Evolutionary conservation across 1,140 invertebrate species (phyloP).

Genomic region (Pogonomyrmex californicus): DNA sequence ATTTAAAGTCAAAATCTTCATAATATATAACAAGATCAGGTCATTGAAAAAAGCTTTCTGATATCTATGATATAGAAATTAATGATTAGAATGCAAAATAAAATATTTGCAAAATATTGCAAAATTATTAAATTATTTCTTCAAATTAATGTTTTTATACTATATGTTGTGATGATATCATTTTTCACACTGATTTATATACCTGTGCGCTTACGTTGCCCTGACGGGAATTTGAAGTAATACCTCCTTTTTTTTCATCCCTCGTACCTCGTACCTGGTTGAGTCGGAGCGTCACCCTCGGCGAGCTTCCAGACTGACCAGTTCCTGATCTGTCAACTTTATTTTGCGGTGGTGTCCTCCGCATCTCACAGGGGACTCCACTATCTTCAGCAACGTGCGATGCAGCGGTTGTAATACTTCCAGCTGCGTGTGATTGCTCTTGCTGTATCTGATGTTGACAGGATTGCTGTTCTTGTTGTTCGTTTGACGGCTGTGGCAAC

Average conservation of each 20-base stretch:
- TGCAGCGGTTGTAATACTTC: slow-evolving; percentile 69
- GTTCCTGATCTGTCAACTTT: slow-evolving; percentile 87
- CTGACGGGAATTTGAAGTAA: slow-evolving; percentile 76
- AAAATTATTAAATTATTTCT: slow-evolving; percentile 17
- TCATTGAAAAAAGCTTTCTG: no score
- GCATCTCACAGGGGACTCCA: slow-evolving; percentile 85
- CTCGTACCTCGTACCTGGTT: slow-evolving; percentile 87
- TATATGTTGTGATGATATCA: background rate
- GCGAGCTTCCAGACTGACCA: slow-evolving; percentile 85
- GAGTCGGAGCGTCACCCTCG: slow-evolving; percentile 88
- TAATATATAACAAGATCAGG: no score
- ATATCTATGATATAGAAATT: no score
- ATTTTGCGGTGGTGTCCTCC: slow-evolving; percentile 85
- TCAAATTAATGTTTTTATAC: background rate
- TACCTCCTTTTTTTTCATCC: slow-evolving; percentile 87
- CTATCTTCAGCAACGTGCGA: slow-evolving; percentile 76
- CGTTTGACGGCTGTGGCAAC: slow-evolving; percentile 66
- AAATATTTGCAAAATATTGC: no score
- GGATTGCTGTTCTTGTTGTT: slow-evolving; percentile 62
- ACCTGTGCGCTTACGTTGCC: slow-evolving; percentile 74
- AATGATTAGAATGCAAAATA: no score
- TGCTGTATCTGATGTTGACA: slow-evolving; percentile 72
- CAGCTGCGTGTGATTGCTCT: slow-evolving; percentile 72
- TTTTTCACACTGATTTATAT: background rate
- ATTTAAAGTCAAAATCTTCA: no score